These are phyloP conservation scores for Stigmatopora nigra DNA, from an alignment of 2,113 vertebrate species.

Conservation along the genomic window DNA sequence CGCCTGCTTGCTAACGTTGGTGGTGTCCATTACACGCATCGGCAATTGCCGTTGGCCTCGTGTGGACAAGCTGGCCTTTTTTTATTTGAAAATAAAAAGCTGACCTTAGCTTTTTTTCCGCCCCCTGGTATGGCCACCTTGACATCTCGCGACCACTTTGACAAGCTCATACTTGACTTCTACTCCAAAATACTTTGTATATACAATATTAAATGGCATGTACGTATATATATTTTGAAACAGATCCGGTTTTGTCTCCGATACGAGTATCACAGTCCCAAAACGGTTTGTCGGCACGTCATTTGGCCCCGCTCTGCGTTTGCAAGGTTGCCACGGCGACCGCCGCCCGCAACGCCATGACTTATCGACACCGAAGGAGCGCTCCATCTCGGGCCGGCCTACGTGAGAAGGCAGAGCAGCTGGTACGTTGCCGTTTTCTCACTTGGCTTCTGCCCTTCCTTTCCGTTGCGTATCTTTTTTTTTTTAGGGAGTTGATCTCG, in stretches of 20 bases:
- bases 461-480: background rate
- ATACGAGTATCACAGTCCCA: no score
- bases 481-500: background rate
- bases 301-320: constrained; percentile 50
- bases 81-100: constrained; percentile 36
- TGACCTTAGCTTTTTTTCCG: constrained; percentile 41
- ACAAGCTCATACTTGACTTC: constrained; percentile 9
- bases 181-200: no score
- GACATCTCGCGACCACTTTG: constrained; percentile 30
- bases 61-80: constrained; percentile 22
- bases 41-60: constrained; percentile 25
- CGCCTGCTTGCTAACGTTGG: constrained; percentile 18
- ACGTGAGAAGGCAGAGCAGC: constrained; percentile 60
- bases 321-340: constrained; percentile 66
- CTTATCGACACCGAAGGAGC: constrained; percentile 58
- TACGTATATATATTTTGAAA: no score
- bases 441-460: background rate
- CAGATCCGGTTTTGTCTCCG: no score
- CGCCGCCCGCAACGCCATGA: constrained; percentile 53
- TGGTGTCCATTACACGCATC: constrained; percentile 53
- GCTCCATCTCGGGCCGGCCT: constrained; percentile 58
- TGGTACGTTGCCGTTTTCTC: constrained; percentile 38
- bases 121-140: constrained; percentile 15
- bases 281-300: constrained; percentile 8
- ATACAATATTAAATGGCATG: no score